A percentile compares a stretch with the other conserved stretches of the same genome.
Conservation (phyloP, 2,888 invertebrate species). For the Stramonita haemastoma region DNA sequence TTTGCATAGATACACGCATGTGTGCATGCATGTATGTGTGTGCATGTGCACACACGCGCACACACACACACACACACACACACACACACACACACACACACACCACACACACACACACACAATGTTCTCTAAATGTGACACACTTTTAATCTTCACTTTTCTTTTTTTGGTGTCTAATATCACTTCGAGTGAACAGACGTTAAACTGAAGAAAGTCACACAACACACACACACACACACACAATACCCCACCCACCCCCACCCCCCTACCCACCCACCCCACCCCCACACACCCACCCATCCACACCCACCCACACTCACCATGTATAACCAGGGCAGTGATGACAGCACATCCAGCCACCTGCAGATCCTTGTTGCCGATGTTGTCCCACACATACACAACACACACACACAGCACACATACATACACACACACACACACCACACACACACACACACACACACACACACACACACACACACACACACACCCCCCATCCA, state of each 20-base stretch:
- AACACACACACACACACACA: not conserved
- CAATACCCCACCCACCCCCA: too few relatives aligned
- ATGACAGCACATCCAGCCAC: conserved; percentile 67
- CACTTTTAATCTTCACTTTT: too few relatives aligned
- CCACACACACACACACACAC: not conserved
- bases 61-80: conserved; percentile 7
- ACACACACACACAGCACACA: not conserved
- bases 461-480: conserved; percentile 7
- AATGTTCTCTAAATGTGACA: too few relatives aligned
- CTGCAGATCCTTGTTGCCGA: conserved; percentile 65
- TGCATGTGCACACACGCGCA: not conserved
- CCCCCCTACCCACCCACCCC: not conserved
- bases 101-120: not conserved
- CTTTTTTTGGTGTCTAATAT: too few relatives aligned
- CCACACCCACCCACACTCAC: conserved; percentile 50
- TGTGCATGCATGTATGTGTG: not conserved
- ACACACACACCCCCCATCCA: not conserved
- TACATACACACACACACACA: not conserved
- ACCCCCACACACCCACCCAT: not conserved
- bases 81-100: not conserved
- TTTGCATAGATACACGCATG: not conserved
- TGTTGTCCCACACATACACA: conserved; percentile 69
- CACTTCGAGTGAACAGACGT: too few relatives aligned
- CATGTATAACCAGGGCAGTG: conserved; percentile 65
- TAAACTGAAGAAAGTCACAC: too few relatives aligned